A percentile compares a stretch with the other conserved stretches of the same genome.
Evolutionary conservation across 2,113 vertebrate species (phyloP).

Genomic region (Menidia beryllina): DNA sequence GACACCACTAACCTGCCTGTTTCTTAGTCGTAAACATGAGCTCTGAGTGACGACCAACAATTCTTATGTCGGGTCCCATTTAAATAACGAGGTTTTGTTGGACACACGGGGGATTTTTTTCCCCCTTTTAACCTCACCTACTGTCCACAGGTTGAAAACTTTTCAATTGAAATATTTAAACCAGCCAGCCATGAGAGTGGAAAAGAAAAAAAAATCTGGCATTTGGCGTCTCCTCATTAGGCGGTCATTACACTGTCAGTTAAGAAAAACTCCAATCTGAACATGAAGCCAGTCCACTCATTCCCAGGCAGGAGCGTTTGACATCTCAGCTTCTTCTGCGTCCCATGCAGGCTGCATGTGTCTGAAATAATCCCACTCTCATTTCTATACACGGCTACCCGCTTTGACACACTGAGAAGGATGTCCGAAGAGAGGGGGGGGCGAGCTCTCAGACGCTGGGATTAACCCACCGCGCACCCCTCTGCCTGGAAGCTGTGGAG

Average conservation of each 20-base stretch:
- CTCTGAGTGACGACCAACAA: slow-evolving; percentile 19
- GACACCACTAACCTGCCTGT: slow-evolving; percentile 36
- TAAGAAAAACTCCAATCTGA: neutral
- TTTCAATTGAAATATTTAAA: neutral
- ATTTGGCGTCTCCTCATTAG: neutral
- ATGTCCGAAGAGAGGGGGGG: slow-evolving; percentile 40
- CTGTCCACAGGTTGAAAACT: neutral
- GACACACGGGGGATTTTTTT: neutral
- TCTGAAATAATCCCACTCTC: slow-evolving; percentile 39
- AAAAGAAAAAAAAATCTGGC: neutral
- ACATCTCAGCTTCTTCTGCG: slow-evolving; percentile 22
- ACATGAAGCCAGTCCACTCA: neutral
- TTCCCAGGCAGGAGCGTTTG: no score
- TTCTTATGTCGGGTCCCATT: slow-evolving; percentile 28
- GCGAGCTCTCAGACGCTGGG: slow-evolving; percentile 47
- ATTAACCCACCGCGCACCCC: slow-evolving; percentile 63
- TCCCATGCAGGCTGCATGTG: slow-evolving; percentile 26
- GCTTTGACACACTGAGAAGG: slow-evolving; percentile 63
- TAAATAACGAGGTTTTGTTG: slow-evolving; percentile 5
- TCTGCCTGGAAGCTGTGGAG: slow-evolving; percentile 61
- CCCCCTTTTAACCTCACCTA: neutral
- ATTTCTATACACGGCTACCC: slow-evolving; percentile 57
- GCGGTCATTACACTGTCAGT: neutral
- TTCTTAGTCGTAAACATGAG: slow-evolving; percentile 33
- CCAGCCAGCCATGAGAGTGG: neutral